Evolutionary conservation across 2,888 invertebrate species (phyloP), one percentile per base, ranked within the genome.

Genomic region (Orchesella flavescens): DNA sequence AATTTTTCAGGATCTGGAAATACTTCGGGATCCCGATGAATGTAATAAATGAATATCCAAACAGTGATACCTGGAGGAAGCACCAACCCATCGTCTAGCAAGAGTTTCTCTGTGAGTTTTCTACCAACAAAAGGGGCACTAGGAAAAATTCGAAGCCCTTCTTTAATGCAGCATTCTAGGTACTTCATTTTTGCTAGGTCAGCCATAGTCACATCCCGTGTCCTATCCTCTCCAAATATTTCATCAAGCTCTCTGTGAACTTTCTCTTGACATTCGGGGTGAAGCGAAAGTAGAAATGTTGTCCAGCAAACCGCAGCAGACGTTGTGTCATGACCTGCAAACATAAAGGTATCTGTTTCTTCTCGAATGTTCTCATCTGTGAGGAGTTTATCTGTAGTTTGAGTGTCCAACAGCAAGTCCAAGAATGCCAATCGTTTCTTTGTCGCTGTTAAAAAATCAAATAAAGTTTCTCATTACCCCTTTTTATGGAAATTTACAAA

Each of bases 331-430:
- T 85, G 85, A 17, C 85, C 85, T 93, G 97, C 94, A 75, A 89
- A 89, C 95, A 96, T 96, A 80, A 96, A 95, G 0, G 89, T 89
- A 61, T 89, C 89, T 9, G 88, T 88, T 91, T 96, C 95, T 90
- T 96, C 95, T 90, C 95, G 95, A 86, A 96, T 95, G 91, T 96
- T 95, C 86, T 93, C 92, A 86, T 95, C 95, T 63, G 92, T 94
- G 85, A 95, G 93, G 1, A 53, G 15, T 9, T 66, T 59, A 10
- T 94, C 89, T 44, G 82, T 61, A 19, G 69, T 76, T 5, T 90
- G 89, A 89, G 95, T 94, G 85, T 91, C 90, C 24, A 92, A 89
- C 12, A 92, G 88, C 85, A 92, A 89, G 89, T 92, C 92, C 24
- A 92, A 89, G 88, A 92, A 92, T 0, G 92, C 92, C 24, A 91